Evolutionary conservation across 2,888 invertebrate species (phyloP).

Genomic region (Theretra japonica): DNA sequence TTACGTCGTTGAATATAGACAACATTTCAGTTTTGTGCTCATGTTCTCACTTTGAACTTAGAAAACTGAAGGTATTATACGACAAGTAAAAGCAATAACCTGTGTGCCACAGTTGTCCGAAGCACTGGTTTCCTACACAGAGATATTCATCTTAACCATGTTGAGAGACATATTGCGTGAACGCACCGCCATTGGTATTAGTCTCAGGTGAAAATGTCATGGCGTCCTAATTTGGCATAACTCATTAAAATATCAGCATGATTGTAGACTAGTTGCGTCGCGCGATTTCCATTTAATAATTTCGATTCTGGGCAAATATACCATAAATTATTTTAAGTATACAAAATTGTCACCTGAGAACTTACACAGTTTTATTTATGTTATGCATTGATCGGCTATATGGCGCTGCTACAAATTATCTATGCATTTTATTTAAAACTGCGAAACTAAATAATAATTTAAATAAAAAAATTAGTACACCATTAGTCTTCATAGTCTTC

Average conservation of each 20-base stretch:
- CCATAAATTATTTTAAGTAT: too few relatives aligned
- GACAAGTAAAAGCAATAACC: constrained; percentile 5
- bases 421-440: too few relatives aligned
- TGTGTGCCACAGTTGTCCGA: constrained; percentile 10
- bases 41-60: background rate
- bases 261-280: background rate
- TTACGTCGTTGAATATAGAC: background rate
- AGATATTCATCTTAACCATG: constrained; percentile 22
- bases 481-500: too few relatives aligned
- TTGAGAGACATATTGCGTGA: constrained; percentile 19
- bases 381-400: background rate
- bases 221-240: constrained; percentile 21
- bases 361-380: background rate
- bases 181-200: constrained; percentile 22
- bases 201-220: constrained; percentile 21
- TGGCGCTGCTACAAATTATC: too few relatives aligned
- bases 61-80: constrained; percentile 4
- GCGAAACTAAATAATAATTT: too few relatives aligned
- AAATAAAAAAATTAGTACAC: too few relatives aligned
- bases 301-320: background rate
- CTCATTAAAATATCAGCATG: constrained; percentile 16
- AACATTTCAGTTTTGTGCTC: background rate
- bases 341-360: background rate
- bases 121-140: background rate
- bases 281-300: background rate